Evolutionary conservation across 2,797 vertebrate species (phyloP).

Genomic region (Darevskia mixta): DNA sequence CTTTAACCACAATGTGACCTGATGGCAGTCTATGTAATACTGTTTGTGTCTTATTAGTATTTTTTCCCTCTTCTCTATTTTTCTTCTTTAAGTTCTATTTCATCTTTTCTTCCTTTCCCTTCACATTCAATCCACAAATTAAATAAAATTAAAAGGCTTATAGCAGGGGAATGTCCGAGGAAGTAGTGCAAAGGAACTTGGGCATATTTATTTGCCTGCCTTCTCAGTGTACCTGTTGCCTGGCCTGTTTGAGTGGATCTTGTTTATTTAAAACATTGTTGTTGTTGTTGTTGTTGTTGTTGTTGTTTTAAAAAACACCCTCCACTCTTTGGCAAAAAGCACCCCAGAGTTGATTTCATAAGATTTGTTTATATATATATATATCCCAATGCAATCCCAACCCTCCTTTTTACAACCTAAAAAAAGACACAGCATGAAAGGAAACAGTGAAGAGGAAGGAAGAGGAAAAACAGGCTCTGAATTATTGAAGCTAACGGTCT

Average conservation of each 20-base stretch:
- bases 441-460: background rate
- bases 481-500: background rate
- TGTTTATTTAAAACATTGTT: background rate
- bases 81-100: too few species aligned
- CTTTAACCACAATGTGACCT: too few species aligned
- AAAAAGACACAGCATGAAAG: background rate
- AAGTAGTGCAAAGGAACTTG: background rate
- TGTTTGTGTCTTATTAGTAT: too few species aligned
- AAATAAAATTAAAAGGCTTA: too few species aligned
- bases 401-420: background rate
- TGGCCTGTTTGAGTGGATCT: background rate
- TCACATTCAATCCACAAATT: too few species aligned
- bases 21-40: too few species aligned
- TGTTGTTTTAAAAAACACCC: too few species aligned
- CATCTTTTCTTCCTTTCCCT: too few species aligned
- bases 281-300: too few species aligned
- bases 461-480: background rate
- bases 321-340: background rate
- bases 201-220: background rate
- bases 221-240: background rate
- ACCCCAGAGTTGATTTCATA: background rate
- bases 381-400: too few species aligned
- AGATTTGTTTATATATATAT: background rate
- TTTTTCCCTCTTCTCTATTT: too few species aligned
- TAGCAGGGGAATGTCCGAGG: background rate